Evolutionary conservation across 2,113 vertebrate genomes (phyloP).

Genomic region (Dunckerocampus dactyliophorus): DNA sequence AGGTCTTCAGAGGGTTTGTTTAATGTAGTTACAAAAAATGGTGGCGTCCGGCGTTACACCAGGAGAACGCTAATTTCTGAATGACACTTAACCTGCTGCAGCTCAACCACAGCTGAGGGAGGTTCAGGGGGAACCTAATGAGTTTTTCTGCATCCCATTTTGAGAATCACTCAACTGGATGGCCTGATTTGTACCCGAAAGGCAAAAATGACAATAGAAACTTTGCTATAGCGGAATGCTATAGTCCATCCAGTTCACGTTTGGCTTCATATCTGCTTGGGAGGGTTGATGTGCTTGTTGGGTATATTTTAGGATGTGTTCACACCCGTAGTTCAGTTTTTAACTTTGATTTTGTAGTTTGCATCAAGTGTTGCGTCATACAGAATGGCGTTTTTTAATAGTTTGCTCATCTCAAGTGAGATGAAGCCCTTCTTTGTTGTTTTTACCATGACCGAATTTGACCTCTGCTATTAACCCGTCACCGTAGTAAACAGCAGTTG

Average conservation of each 20-base stretch:
- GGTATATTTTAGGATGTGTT: neutral
- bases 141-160: conserved; percentile 63
- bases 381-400: no score
- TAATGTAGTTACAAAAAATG: conserved; percentile 79
- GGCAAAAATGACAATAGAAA: conserved; percentile 17
- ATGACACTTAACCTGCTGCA: conserved; percentile 75
- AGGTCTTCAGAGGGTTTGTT: conserved; percentile 80
- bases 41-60: conserved; percentile 70
- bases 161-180: conserved; percentile 86
- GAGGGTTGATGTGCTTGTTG: neutral
- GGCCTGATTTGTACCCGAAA: conserved; percentile 79
- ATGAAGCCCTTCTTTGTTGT: no score
- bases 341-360: no score
- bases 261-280: neutral
- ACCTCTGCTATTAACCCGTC: no score
- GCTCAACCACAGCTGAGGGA: conserved; percentile 64
- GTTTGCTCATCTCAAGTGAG: no score
- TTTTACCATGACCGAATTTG: no score
- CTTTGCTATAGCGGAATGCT: conserved; percentile 50
- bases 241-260: conserved; percentile 30
- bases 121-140: conserved; percentile 58
- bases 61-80: conserved; percentile 74
- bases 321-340: no score
- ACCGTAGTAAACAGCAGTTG: no score
- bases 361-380: no score